Percentiles rank a stretch among this genome's conserved stretches.
Evolutionary conservation across 2,888 invertebrate genomes (phyloP).

Genomic region (Reticulitermes lucifugus): DNA sequence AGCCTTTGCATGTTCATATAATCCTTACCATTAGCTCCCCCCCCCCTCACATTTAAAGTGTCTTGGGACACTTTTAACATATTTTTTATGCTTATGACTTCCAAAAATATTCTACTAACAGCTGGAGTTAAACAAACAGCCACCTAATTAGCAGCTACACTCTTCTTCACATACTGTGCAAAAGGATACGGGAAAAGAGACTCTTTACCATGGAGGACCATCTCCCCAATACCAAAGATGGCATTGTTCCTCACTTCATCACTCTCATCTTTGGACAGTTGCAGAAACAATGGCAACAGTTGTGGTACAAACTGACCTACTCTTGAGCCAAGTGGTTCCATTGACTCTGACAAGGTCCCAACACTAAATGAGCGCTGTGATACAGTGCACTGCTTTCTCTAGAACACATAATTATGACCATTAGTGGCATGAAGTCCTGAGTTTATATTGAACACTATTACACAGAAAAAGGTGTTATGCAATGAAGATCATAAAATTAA

Average conservation of each 20-base stretch:
- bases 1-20: too few relatives aligned
- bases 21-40: too few relatives aligned
- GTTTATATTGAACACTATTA: too few relatives aligned
- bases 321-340: constrained; percentile 71
- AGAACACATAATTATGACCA: constrained; percentile 48
- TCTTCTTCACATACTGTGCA: neutral
- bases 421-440: too few relatives aligned
- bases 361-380: constrained; percentile 78
- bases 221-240: constrained; percentile 80
- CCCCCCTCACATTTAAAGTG: too few relatives aligned
- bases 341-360: constrained; percentile 80
- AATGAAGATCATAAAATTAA: too few relatives aligned
- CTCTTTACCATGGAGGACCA: constrained; percentile 75
- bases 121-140: too few relatives aligned
- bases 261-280: constrained; percentile 71
- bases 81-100: neutral
- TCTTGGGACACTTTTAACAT: neutral
- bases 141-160: neutral
- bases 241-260: constrained; percentile 82
- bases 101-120: too few relatives aligned
- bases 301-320: constrained; percentile 69
- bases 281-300: constrained; percentile 73
- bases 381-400: constrained; percentile 75
- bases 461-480: too few relatives aligned
- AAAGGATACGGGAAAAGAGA: constrained; percentile 71